Base-by-base conservation (phyloP, 2,113 vertebrate genomes). In the Murina feae region DNA sequence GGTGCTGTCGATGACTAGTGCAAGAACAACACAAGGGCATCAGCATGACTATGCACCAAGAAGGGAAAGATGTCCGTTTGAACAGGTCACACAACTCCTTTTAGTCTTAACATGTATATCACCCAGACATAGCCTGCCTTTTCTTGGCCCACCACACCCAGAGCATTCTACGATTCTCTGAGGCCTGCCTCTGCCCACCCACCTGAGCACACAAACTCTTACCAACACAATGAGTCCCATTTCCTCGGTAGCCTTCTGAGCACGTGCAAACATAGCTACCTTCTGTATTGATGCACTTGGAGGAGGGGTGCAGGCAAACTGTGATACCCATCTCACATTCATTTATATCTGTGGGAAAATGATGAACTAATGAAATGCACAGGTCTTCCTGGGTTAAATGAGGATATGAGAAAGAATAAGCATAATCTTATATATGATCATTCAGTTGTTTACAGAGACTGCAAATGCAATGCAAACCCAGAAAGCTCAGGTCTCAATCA, bases 251-350 rank as follows among this genome's bases (percentile, higher is more conserved):
- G 79, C 98, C 98, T 44, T 97, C 89, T 32, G 96, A 97, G 95
- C 98, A 99, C 18, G 79, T 95, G 32, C 99, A 99, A 85, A 98
- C 97, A 0, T 98, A 98, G 83, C 98, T 91, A 1, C 98, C 98
- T 51, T 98, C 98, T 0, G 98, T 98, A 42, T 98, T 99, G 95
- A 98, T 89, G 51, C 98, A 98, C 75, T 25, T 9, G 0, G 98
- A 98, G 8, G 95, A 80, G 0, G 74, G 90, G 3, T 86, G 58
- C 2, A 97, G 96, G 76, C 98, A 99, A 32, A 2, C 80, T 1
- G 96, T 92, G 78, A 37, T 51, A 0, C 23, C 93, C 23, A 23
- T 12, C 3, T 86, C 90, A 68, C 98, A 98, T 91, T 98, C 99
- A 39, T 99, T 97, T 44, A 98, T 35, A 78, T 98, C 98, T 99